Evolutionary conservation across 2,797 vertebrate species (phyloP).

Genomic region (Scolopax rusticola): DNA sequence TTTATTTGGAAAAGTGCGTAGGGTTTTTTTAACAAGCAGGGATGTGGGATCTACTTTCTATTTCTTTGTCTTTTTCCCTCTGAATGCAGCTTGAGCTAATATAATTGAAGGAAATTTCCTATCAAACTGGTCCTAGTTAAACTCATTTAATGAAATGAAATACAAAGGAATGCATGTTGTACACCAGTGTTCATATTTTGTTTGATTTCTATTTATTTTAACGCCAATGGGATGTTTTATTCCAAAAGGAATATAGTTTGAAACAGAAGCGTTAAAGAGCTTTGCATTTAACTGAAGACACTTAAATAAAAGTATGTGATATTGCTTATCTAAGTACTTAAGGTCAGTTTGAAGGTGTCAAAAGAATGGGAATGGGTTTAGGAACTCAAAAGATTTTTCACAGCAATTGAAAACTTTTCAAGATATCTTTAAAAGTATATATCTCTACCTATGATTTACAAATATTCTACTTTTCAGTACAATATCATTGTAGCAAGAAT

Average conservation of each 20-base stretch:
- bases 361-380: background rate
- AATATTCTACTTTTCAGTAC: background rate
- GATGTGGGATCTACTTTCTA: background rate
- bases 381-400: background rate
- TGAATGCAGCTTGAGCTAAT: background rate
- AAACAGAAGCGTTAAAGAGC: background rate
- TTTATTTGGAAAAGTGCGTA: constrained; percentile 50
- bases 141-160: background rate
- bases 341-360: background rate
- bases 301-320: background rate
- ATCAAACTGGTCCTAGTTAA: background rate
- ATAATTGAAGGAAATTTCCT: background rate
- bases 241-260: background rate
- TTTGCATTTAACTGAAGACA: background rate
- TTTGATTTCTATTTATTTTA: background rate
- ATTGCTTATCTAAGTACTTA: background rate
- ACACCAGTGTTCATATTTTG: background rate
- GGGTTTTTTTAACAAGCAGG: background rate
- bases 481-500: background rate
- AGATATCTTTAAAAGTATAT: background rate
- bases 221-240: background rate
- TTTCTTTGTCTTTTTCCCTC: background rate
- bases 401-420: background rate
- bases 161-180: background rate
- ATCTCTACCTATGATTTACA: background rate